A percentile compares a stretch with the other conserved stretches of the same genome.
These are phyloP conservation scores for Anaspis maculata DNA, from an alignment of 2,888 invertebrate genomes.

Conservation along the genomic window DNA sequence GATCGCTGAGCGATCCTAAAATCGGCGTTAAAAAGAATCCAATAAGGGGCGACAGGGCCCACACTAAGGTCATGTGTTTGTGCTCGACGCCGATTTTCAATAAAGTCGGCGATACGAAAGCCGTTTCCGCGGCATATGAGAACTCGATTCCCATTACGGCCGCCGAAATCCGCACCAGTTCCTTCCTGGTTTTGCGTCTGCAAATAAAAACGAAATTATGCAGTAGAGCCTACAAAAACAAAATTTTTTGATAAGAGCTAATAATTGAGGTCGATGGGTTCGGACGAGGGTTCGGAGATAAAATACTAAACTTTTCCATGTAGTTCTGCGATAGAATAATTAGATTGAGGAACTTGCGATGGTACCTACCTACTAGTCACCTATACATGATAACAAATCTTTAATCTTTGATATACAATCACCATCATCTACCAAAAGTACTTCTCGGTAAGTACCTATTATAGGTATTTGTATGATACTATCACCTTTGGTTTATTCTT, in stretches of 20 bases:
- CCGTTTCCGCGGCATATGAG: constrained; percentile 95
- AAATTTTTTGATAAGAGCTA: background rate
- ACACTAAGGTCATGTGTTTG: constrained; percentile 89
- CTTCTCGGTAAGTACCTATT: too few relatives aligned
- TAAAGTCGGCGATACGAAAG: constrained; percentile 91
- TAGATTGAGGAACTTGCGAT: too few relatives aligned
- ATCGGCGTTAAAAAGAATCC: constrained; percentile 93
- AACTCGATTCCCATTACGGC: constrained; percentile 97
- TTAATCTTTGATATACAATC: too few relatives aligned
- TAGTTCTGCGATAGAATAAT: too few relatives aligned
- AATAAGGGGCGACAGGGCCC: constrained; percentile 89
- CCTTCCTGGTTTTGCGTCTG: constrained; percentile 70
- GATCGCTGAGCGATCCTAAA: constrained; percentile 85
- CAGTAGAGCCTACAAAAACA: background rate
- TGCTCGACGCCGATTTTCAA: constrained; percentile 89
- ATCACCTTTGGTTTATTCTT: too few relatives aligned
- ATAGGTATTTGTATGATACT: too few relatives aligned
- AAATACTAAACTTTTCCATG: too few relatives aligned
- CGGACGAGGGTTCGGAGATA: too few relatives aligned
- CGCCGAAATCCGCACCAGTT: constrained; percentile 80
- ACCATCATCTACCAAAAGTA: too few relatives aligned
- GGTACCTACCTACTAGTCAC: too few relatives aligned
- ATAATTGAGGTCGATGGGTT: too few relatives aligned
- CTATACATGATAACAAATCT: too few relatives aligned
- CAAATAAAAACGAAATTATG: background rate